phyloP scores from a whole-genome alignment of 2,888 invertebrate genomes.

The Laothoe populi region DNA sequence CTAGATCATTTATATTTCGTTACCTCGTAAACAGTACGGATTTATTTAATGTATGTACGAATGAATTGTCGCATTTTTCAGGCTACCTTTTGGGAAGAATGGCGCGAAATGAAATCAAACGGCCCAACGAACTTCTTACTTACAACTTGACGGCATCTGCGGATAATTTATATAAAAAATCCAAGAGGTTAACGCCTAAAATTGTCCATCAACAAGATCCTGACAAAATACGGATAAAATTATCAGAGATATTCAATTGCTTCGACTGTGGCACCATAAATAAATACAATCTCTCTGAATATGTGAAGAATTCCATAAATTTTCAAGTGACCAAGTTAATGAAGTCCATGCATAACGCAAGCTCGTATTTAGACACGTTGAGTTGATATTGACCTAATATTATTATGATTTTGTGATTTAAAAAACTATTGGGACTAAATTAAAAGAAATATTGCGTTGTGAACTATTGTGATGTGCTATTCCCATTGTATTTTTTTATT shows the following conservation, averaged over 20 bases:
- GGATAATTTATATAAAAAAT: slow-evolving; percentile 65
- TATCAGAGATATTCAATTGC: slow-evolving; percentile 67
- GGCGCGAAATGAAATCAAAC: slow-evolving; percentile 60
- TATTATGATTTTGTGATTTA: slow-evolving; percentile 19
- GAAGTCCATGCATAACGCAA: slow-evolving; percentile 64
- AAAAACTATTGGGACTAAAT: slow-evolving; percentile 4
- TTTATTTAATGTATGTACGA: neutral
- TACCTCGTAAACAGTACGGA: neutral
- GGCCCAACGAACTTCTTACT: slow-evolving; percentile 59
- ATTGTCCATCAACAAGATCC: slow-evolving; percentile 63
- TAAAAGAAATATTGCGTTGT: neutral
- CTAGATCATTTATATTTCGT: too few relatives aligned
- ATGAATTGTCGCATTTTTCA: slow-evolving; percentile 46
- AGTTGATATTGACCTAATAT: slow-evolving; percentile 55
- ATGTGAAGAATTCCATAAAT: slow-evolving; percentile 62
- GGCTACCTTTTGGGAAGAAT: slow-evolving; percentile 71
- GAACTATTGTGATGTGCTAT: neutral
- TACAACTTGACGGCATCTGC: slow-evolving; percentile 62
- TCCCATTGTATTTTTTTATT: neutral
- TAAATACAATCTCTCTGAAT: slow-evolving; percentile 61
- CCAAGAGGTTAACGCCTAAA: slow-evolving; percentile 67
- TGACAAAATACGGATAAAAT: slow-evolving; percentile 57
- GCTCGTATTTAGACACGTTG: slow-evolving; percentile 66
- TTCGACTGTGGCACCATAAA: slow-evolving; percentile 50
- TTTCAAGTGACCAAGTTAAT: slow-evolving; percentile 64